Conservation (phyloP, 2,888 invertebrate species). For the Epinotia demarniana region DNA sequence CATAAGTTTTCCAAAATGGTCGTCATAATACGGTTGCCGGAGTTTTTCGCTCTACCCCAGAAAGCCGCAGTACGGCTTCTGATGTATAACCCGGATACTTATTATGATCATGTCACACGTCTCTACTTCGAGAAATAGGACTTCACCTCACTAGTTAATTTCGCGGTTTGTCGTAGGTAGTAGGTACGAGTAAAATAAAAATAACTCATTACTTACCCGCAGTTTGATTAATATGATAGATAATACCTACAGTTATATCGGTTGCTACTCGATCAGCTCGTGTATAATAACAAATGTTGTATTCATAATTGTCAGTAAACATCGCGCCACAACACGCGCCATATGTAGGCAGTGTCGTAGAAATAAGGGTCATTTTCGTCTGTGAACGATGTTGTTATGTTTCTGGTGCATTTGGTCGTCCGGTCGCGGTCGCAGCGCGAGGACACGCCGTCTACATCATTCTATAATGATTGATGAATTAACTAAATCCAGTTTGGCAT, state of each 20-base stretch:
- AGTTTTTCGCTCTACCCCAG: no score
- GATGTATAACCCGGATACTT: no score
- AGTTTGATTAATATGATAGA: not conserved
- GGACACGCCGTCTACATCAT: not conserved
- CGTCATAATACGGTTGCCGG: no score
- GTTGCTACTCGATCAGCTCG: not conserved
- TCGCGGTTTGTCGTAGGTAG: no score
- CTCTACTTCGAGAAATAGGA: no score
- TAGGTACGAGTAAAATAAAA: no score
- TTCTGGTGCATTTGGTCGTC: constrained; percentile 2
- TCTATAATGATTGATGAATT: constrained; percentile 3
- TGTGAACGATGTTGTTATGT: not conserved
- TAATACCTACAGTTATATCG: not conserved
- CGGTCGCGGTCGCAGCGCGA: not conserved
- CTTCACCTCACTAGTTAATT: no score
- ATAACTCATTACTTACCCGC: no score
- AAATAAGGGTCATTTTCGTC: not conserved
- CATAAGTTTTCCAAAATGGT: no score
- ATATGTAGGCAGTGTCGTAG: not conserved
- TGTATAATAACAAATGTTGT: not conserved
- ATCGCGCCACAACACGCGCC: not conserved
- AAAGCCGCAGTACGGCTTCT: no score
- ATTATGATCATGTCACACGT: no score
- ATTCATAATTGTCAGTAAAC: constrained; percentile 11
- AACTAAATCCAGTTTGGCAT: not conserved